Base-by-base conservation (phyloP, 1,140 invertebrate species). In the Campodea augens region DNA sequence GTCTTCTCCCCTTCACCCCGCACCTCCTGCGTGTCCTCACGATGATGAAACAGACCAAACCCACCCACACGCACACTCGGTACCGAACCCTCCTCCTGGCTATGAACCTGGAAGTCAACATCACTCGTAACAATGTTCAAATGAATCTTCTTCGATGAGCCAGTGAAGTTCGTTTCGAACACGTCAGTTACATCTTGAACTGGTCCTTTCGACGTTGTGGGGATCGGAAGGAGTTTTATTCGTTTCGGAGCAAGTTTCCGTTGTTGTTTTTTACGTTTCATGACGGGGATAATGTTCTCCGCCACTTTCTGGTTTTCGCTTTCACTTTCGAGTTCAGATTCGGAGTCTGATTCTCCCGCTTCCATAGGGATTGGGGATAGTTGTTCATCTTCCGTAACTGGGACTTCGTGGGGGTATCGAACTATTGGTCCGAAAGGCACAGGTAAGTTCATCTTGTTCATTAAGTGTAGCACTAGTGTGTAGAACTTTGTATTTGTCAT, bases 401-500 rank as follows among this genome's bases (percentile, higher is more conserved):
- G n/a, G n/a, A n/a, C n/a, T n/a, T n/a, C n/a, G n/a, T n/a, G n/a
- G n/a, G n/a, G n/a, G n/a, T n/a, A n/a, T n/a, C n/a, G n/a, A n/a
- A n/a, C n/a, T n/a, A n/a, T n/a, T n/a, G n/a, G n/a, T n/a, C n/a
- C 69, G 66, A 93, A 92, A n/a, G 89, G 89, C 46, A 75, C 73
- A 25, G 82, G 79, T 38, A 93, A 58, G 61, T 81, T 86, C 87
- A 96, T 91, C 66, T 81, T 88, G 58, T 93, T 93, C 88, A 95
- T 93, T 24, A 96, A 67, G 69, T 95, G 88, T 40, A 93, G 58
- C 4, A 85, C 79, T 63, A 78, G 88, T 20, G 70, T 76, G 58
- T 93, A 93, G 61, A 93, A 85, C 52, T 76, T 73, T 38, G 78
- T 78, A 53, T 84, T 74, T 32, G 68, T 68, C 43, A 78, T 67